Evolutionary conservation across 2,113 vertebrate genomes (phyloP), one percentile per base, ranked within the genome.

Genomic region (Abramis brama): DNA sequence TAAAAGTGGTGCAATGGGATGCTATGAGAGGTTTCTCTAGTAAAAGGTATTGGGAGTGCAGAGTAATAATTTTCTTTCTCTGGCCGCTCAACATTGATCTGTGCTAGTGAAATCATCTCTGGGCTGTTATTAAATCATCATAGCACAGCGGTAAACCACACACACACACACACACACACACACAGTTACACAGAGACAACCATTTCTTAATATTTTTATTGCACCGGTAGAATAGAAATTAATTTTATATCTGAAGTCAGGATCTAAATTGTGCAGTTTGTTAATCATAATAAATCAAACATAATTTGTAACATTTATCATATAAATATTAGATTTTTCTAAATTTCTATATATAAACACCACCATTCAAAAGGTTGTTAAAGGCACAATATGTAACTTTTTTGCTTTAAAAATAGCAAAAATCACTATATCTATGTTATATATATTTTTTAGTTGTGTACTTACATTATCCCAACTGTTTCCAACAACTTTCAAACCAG

Each of bases 81-180:
- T 45, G 60, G 75, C 52, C 62, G 30, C 86, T 87, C 88, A 82
- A 21, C 75, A 86, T 88, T 90, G 87, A 90, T 90, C 83, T 87
- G 68, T 79, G 78, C 60, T 81, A 75, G 71, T 62, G 79, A 82
- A 73, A 57, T 85, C 83, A 86, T 86, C 82, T 90, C 83, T 74
- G 43, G 43, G 74, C 84, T 74, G 75, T 74, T 86, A 80, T 75
- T 89, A 86, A 89, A 85, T 85, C 79, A 71, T 82, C 70, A 57
- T 52, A 79, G 33, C 75, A 27, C 59, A 52, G 83, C 9, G 25
- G 73, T 70, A 13, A 5, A 66, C 70, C 66, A 47, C 64, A 80
- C 47, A 75, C 85, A 27, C 27, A 82, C 85, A 64, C 70, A 82
- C 43, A 60, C 52, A 81, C 78, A 82, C 66, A 62, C 5, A 66